These are phyloP conservation scores for Vultur gryphus DNA, from an alignment of 2,797 vertebrate genomes.

Conservation along the genomic window DNA sequence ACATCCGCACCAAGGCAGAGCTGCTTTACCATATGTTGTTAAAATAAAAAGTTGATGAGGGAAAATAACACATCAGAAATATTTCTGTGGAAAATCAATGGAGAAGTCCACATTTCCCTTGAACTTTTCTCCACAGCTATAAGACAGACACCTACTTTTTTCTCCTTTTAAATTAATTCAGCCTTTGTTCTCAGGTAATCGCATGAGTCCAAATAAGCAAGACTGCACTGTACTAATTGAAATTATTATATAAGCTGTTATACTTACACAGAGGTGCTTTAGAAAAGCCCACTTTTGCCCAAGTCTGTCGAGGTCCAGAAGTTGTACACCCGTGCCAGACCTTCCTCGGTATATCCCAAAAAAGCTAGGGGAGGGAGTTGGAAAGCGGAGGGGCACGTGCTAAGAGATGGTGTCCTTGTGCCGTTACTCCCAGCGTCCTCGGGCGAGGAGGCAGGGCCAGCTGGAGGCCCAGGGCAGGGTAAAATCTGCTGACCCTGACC, in stretches of 20 bases:
- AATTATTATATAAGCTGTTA: neutral
- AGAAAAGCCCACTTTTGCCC: neutral
- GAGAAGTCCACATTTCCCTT: neutral
- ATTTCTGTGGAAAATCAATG: neutral
- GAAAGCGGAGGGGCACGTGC: neutral
- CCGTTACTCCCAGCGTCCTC: neutral
- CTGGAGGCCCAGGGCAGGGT: neutral
- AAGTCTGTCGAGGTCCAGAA: neutral
- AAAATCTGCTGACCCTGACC: neutral
- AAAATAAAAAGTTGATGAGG: neutral
- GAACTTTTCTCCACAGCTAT: neutral
- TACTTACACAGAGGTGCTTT: neutral
- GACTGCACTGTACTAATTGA: neutral
- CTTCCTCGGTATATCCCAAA: neutral
- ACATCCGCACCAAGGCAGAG: constrained; percentile 23
- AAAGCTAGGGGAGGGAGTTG: neutral
- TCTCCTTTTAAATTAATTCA: neutral
- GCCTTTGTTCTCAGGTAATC: constrained; percentile 1
- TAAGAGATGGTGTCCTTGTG: neutral
- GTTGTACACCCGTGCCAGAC: neutral
- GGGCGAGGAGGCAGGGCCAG: neutral
- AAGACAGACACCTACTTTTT: neutral
- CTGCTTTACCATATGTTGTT: constrained; percentile 1
- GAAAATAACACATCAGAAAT: neutral
- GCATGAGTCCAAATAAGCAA: neutral